Base-by-base conservation (phyloP, 2,888 invertebrate species). In the Conomelus anceps region DNA sequence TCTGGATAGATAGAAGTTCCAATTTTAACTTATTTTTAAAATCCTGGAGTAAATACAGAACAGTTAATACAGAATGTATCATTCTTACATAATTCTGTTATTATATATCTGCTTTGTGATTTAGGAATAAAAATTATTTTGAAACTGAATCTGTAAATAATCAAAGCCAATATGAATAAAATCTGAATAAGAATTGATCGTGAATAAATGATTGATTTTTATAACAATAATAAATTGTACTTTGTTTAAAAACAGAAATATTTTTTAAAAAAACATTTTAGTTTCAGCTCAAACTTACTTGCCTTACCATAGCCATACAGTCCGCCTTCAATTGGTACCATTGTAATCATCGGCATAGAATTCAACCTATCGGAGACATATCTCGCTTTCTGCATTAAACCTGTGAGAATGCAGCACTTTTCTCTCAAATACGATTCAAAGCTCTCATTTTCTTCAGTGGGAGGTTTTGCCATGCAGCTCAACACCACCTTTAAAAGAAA, bases 341-440 rank as follows among this genome's bases (percentile, higher is more conserved):
- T 29, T 11, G 23, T 24, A 9, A 86, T 26, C 3, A 23, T 24
- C 1, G 23, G 23, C 9, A 86, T 24, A 1, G 23, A 17, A 23
- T 86, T 86, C 22, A 86, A 22, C 24, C 29, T 22, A 26, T 86
- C 86, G 13, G 24, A 24, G 24, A 86, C 23, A 22, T 24, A 22
- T 86, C 13, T 86, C 4, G 86, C 86, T 26, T 86, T 86, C 11
- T 23, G 24, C 22, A 29, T 29, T 22, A 86, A 20, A 3, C 86
- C 86, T 22, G 24, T 86, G 22, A 86, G 29, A 22, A 86, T 86
- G 22, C 86, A 86, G 29, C 86, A 86, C 86, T 86, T 86, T n/a
- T 86, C 86, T 86, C 86, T 86, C 22, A 86, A 13, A 86, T 23
- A 86, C 17, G 11, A 24, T 9, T 24, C 23, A 86, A 26, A 86